Base-by-base conservation (phyloP, 2,113 vertebrate genomes). In the Phylloscopus trochilus region DNA sequence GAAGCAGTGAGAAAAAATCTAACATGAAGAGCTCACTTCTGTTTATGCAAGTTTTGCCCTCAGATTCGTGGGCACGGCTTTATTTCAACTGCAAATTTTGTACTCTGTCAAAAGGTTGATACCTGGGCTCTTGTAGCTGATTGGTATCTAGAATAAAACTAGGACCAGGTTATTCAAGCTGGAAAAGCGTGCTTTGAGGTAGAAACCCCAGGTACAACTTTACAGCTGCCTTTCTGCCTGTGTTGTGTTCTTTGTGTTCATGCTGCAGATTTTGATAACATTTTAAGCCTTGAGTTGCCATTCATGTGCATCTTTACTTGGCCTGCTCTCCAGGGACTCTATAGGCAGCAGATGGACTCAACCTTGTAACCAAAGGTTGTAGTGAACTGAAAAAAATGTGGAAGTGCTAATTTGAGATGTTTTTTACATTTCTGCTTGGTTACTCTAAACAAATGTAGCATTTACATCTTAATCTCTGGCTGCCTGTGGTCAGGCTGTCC, bases 221-320 rank as follows among this genome's bases (percentile, higher is more conserved):
- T 6, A 31, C 22, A 56, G 44, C 52, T 53, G 69, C 74, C 28
- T 82, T 56, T 59, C 53, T 78, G 43, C 6, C 0, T 9, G 24
- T 4, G 1, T 7, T 22, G 9, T 26, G 43, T 51, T 22, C 35
- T 81, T 59, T 73, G 43, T 67, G n/a, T 56, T 53, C 10, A 0
- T 33, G 51, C 51, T 62, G 63, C 72, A 31, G 58, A 21, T 55
- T 85, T 60, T 44, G n/a, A 21, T 35, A 69, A 20, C 37, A 21
- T 4, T 49, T 89, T 14, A 28, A 52, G 24, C 26, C 31, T 55
- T 0, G 0, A 49, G 60, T 30, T 78, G 58, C 7, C 15, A 4
- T 76, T 79, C 0, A 0, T 27, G 3, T 55, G 16, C 7, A 3
- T 41, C 60, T 86, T 44, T 28, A 22, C 68, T 89, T 77, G 83